Evolutionary conservation across 2,113 vertebrate species (phyloP), one percentile per base, ranked within the genome.

Genomic region (Nothoprocta pentlandii): DNA sequence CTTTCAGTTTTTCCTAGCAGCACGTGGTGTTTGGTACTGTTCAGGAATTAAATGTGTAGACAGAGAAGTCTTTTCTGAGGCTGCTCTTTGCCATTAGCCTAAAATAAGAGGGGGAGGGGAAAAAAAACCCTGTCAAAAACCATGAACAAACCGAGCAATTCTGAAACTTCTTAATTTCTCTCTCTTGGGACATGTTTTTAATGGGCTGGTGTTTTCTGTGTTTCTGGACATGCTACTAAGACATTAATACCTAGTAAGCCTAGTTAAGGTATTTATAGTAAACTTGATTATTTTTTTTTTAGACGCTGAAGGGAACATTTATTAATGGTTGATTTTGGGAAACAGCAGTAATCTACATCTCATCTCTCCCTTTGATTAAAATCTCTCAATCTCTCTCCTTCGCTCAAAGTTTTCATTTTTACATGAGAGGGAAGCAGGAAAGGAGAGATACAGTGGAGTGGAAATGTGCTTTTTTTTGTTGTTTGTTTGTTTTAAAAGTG

Each of bases 1-100:
- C 81, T 94, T 75, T 77, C 23, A 69, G 63, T 54, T 93, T 81
- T 93, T 66, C 42, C 71, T 46, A 42, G 34, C 12, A 67, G 83
- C 54, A 71, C 42, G 6, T 56, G 46, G 51, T 63, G 67, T 91
- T 71, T 75, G 51, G 46, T 87, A 49, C 70, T 74, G 41, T 68
- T 66, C 69, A 84, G 77, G 21, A 80, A 17, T 21, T 46, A 3
- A 10, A 49, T 12, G 42, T 90, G 94, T 66, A 84, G 59, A 83
- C 20, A 85, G 85, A 73, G 59, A 75, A 86, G 12, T 71, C 51
- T 93, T 95, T 64, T 93, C 59, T 51, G 85, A 74, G 91, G 61
- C 36, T 90, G 30, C 15, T 89, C 69, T 94, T 85, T 87, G 59
- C 79, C 23, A 3, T 59, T 23, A 70, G 41, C 28, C 30, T 73